Conservation (phyloP, 2,113 vertebrate genomes). For the Solea solea region DNA sequence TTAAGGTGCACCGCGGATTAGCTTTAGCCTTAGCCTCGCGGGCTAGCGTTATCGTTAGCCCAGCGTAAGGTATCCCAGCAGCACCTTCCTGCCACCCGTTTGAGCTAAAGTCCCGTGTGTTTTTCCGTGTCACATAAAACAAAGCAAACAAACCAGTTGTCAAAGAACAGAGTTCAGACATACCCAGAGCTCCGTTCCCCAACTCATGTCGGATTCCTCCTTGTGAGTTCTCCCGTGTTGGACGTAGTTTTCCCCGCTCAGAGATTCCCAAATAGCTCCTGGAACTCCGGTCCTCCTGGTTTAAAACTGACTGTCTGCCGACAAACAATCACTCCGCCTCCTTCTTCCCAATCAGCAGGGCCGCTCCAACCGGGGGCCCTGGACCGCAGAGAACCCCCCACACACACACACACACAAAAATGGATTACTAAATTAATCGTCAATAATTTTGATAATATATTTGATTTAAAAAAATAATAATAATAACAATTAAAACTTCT, state of each 20-base stretch:
- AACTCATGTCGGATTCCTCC: slow-evolving; percentile 72
- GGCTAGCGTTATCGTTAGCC: slow-evolving; percentile 53
- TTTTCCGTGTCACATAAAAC: background rate
- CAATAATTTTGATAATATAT: background rate
- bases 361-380: slow-evolving; percentile 32
- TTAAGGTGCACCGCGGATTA: slow-evolving; percentile 69
- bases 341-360: slow-evolving; percentile 47
- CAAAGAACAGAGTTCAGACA: slow-evolving; percentile 20
- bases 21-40: slow-evolving; percentile 61
- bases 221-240: slow-evolving; percentile 58
- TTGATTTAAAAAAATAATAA: too few species aligned
- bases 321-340: slow-evolving; percentile 30
- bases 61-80: slow-evolving; percentile 58
- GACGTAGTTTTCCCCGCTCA: slow-evolving; percentile 59
- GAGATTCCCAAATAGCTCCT: slow-evolving; percentile 54
- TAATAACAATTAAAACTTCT: too few species aligned
- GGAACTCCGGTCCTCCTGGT: slow-evolving; percentile 46
- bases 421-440: background rate
- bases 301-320: slow-evolving; percentile 43
- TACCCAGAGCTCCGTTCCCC: slow-evolving; percentile 81
- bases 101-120: slow-evolving; percentile 13
- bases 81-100: slow-evolving; percentile 54
- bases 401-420: background rate
- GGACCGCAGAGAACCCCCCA: background rate
- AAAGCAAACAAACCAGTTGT: background rate